Base-by-base conservation (phyloP, 1,140 invertebrate species). In the Sycobia sp. region DNA sequence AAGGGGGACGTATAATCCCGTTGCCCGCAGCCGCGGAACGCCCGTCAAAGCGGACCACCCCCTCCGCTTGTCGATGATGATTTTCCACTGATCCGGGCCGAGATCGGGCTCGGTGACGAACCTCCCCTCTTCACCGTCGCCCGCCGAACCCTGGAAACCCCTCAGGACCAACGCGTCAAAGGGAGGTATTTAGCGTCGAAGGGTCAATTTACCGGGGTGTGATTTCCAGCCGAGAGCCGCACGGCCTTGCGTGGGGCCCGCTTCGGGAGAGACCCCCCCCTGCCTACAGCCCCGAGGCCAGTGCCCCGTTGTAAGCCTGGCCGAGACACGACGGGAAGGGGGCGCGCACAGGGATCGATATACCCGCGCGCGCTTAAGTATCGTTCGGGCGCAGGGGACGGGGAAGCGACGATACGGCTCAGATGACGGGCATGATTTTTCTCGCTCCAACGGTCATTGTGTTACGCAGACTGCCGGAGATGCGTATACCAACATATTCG, bases 121-220 rank as follows among this genome's bases (percentile, higher is more conserved):
- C 46, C 63, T 43, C 50, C 55, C 57, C 32, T 22, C 39, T 62
- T 10, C 1, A 36, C 29, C 44, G 50, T 20, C 25, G 50, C 51
- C 62, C 62, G 65, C 68, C 51, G 56, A 59, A 58, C 66, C 68
- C 62, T 62, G 18, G n/a, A n/a, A n/a, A n/a, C n/a, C 25, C 11
- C 23, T 14, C 16, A 0, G 38, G 50, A 69, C 67, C 69, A 67
- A 73, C 63, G 72, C 72, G 76, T 79, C 75, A 76, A 77, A 77
- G 73, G 73, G 70, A 78, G 69, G 73, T 78, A 78, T 80, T 80
- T 79, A 79, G 76, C 71, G 71, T 71, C 71, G 69, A 73, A 74
- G 73, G 77, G 75, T 80, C 75, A 77, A 80, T 79, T 77, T 79
- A 79, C 65, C 74, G 69, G 74, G 74, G 74, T 78, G 77, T 75